A percentile compares a stretch with the other conserved stretches of the same genome.
Evolutionary conservation across 2,113 vertebrate genomes (phyloP).

Genomic region (Piliocolobus tephrosceles): DNA sequence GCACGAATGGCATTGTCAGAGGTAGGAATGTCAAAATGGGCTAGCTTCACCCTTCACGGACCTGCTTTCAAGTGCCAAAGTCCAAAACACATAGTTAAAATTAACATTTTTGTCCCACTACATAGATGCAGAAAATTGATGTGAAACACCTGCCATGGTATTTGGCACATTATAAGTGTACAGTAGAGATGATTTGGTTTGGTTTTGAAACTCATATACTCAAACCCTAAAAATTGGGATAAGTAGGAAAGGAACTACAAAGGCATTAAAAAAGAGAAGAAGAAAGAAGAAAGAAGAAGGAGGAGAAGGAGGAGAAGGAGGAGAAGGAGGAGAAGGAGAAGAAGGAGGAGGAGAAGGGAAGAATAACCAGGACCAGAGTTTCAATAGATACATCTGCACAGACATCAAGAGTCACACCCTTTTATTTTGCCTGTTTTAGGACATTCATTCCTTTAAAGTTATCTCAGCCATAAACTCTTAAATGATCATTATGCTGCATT

Average conservation of each 20-base stretch:
- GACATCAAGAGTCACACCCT: not conserved
- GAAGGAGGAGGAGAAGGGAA: not conserved
- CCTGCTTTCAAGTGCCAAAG: not conserved
- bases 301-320: no score
- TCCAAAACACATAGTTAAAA: not conserved
- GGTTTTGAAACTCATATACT: not conserved
- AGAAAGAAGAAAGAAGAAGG: no score
- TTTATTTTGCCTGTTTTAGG: not conserved
- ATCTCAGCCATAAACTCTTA: not conserved
- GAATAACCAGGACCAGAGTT: not conserved
- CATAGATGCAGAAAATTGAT: not conserved
- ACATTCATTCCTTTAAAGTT: not conserved
- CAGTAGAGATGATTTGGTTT: not conserved
- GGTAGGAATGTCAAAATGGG: fast-evolving
- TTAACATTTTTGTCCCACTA: not conserved
- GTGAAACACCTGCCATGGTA: not conserved
- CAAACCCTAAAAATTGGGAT: not conserved
- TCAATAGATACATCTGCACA: not conserved
- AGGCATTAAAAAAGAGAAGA: not conserved
- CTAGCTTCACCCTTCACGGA: not conserved
- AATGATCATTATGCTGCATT: not conserved
- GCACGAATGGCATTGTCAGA: not conserved
- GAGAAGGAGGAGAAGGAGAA: no score
- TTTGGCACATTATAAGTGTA: not conserved
- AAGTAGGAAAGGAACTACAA: not conserved